Percentiles rank a stretch among this genome's conserved stretches.
phyloP scores from a whole-genome alignment of 2,888 invertebrate genomes.

The Chorisops tibialis region DNA sequence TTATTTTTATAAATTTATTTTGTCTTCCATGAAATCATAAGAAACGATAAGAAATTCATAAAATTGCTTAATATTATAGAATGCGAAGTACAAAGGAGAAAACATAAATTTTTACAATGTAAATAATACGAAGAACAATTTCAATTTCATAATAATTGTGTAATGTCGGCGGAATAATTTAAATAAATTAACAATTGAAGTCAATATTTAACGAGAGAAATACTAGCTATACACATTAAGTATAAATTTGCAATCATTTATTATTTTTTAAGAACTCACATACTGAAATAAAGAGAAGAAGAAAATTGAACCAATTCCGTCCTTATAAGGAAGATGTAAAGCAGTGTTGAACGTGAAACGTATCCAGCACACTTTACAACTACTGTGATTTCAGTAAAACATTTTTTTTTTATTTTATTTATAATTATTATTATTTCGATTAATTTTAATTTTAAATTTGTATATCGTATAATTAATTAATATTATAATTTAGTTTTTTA shows the following conservation, averaged over 20 bases:
- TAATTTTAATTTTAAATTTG: background rate
- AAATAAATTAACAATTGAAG: background rate
- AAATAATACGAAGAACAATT: background rate
- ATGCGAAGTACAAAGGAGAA: slow-evolving; percentile 21
- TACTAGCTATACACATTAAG: background rate
- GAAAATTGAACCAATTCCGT: slow-evolving; percentile 12
- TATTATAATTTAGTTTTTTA: background rate
- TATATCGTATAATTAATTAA: background rate
- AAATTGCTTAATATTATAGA: slow-evolving; percentile 3
- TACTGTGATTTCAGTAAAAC: slow-evolving; percentile 22
- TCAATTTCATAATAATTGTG: too few species aligned
- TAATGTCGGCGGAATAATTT: too few species aligned
- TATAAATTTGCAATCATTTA: slow-evolving; percentile 3
- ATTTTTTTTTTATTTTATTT: background rate
- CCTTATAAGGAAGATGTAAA: slow-evolving; percentile 9
- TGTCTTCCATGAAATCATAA: slow-evolving; percentile 14
- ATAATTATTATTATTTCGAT: slow-evolving; percentile 9
- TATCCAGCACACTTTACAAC: background rate
- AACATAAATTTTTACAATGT: slow-evolving; percentile 7
- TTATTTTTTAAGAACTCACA: background rate
- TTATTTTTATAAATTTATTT: background rate
- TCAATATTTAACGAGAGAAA: background rate
- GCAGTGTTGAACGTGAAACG: background rate
- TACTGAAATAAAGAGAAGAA: background rate
- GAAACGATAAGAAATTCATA: background rate